Evolutionary conservation across 2,113 vertebrate genomes (phyloP).

Genomic region (Argyrosomus japonicus): DNA sequence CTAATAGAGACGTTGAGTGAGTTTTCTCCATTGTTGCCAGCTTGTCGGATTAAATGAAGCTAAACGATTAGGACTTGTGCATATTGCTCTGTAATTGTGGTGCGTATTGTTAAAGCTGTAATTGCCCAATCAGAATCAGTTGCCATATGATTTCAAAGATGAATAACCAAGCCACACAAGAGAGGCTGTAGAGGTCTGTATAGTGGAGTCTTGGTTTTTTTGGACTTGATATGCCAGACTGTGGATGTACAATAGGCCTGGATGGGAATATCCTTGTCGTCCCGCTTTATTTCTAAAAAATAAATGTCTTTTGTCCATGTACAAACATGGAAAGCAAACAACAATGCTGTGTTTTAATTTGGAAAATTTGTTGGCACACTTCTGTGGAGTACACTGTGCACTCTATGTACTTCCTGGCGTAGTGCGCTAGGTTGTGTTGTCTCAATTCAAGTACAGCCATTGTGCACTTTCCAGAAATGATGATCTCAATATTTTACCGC

Average conservation of each 20-base stretch:
- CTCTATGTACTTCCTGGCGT: too few relatives aligned
- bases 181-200: neutral
- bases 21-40: conserved; percentile 59
- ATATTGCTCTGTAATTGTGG: conserved; percentile 61
- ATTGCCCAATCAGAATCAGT: conserved; percentile 58
- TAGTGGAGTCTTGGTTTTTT: neutral
- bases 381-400: too few relatives aligned
- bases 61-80: conserved; percentile 55
- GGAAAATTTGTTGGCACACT: too few relatives aligned
- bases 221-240: conserved; percentile 9
- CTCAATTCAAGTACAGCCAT: too few relatives aligned
- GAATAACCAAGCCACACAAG: conserved; percentile 33
- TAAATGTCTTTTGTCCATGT: neutral
- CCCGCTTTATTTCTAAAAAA: neutral
- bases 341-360: too few relatives aligned
- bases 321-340: neutral
- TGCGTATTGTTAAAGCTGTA: conserved; percentile 48
- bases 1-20: conserved; percentile 55
- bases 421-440: too few relatives aligned
- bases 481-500: too few relatives aligned
- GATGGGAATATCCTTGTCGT: neutral
- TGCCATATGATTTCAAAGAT: conserved; percentile 53
- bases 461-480: too few relatives aligned
- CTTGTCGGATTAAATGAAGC: conserved; percentile 71
- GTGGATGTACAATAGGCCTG: neutral